Conservation (phyloP, 2,888 invertebrate genomes). For the Tromatobia lineatoria region DNA sequence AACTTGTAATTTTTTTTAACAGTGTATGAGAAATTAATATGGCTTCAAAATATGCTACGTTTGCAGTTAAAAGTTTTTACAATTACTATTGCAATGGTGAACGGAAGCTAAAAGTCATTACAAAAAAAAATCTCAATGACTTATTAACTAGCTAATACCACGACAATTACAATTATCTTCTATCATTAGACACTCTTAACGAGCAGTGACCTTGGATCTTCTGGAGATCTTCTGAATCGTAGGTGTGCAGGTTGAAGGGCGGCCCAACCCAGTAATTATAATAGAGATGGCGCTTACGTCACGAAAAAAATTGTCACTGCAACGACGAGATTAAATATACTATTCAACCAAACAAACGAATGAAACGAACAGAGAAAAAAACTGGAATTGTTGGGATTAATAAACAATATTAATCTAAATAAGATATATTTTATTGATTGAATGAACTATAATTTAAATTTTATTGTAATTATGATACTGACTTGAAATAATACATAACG, state of each 20-base stretch:
- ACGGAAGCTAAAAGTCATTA: slow-evolving; percentile 24
- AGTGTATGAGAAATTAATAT: too few relatives aligned
- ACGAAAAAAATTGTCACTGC: slow-evolving; percentile 31
- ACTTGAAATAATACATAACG: background rate
- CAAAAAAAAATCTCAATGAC: slow-evolving; percentile 28
- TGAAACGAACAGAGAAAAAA: too few relatives aligned
- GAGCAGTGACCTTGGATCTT: slow-evolving; percentile 52
- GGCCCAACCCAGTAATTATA: slow-evolving; percentile 62
- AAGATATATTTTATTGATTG: too few relatives aligned
- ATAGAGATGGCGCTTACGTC: slow-evolving; percentile 47
- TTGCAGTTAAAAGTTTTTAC: too few relatives aligned
- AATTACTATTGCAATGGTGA: slow-evolving; percentile 8
- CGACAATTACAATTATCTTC: slow-evolving; percentile 32
- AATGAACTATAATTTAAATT: too few relatives aligned
- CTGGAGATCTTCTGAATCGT: slow-evolving; percentile 40
- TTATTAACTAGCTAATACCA: slow-evolving; percentile 2
- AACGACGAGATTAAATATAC: slow-evolving; percentile 10
- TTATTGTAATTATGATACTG: background rate
- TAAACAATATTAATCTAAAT: too few relatives aligned
- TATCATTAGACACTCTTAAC: slow-evolving; percentile 32
- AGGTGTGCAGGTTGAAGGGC: slow-evolving; percentile 63
- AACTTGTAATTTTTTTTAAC: too few relatives aligned
- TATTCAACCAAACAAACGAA: background rate
- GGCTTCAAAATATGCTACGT: too few relatives aligned
- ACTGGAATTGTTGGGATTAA: too few relatives aligned